Base-by-base conservation (phyloP, 2,888 invertebrate species). In the Conops quadrifasciatus region DNA sequence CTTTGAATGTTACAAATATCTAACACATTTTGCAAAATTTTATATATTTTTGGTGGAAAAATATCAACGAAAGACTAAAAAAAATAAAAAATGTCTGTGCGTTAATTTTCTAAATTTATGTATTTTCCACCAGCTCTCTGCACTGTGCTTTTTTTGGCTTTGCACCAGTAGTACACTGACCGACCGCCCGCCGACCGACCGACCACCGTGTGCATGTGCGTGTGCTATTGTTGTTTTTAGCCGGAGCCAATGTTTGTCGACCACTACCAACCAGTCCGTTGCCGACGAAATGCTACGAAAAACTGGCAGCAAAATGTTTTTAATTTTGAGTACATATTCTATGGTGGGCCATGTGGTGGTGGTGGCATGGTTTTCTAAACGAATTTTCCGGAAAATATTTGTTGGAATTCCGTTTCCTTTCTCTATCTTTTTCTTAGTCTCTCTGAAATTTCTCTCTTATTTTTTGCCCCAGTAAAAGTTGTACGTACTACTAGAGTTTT, bases 61-160 rank as follows among this genome's bases (percentile, higher is more conserved):
- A n/a, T 43, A 58, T 24, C 3, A n/a, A n/a, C 16, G 9, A 53
- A 43, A 26, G 26, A 36, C 53, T 36, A 24, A 66, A n/a, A 43
- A 47, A 62, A 62, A 30, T 58, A 43, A 45, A 47, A 72, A 68
- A 47, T 60, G 69, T 80, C 80, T 81, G 83, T 81, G 82, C 82
- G 82, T 82, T 68, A 78, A 80, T 81, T 82, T 82, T 83, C 82
- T 83, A 83, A 83, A 83, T 83, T 82, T 82, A 82, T 80, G 79
- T 79, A 71, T 78, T 75, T 58, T 58, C 15, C 19, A 26, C n/a
- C 26, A 67, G 58, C 47, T 60, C 47, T 64, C 26, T 49, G 49
- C 19, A n/a, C 16, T 47, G 67, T 21, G 36, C 67, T 58, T 47
- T 21, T 72, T 64, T 65, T 64, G 58, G 68, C 58, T 51, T 16